Evolutionary conservation across 2,113 vertebrate species (phyloP).

Genomic region (Cervus canadensis): DNA sequence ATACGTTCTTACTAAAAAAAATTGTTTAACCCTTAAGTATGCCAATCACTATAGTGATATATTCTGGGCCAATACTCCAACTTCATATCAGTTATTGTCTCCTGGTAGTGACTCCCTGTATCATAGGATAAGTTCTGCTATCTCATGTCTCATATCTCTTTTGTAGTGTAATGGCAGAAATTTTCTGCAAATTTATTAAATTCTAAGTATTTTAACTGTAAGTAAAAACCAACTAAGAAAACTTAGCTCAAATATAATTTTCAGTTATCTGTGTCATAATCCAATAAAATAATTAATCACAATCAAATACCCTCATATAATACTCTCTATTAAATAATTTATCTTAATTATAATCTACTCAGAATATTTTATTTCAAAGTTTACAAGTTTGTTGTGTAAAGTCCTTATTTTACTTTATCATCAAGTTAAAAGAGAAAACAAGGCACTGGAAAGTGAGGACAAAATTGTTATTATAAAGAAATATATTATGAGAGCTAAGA

Average conservation of each 20-base stretch:
- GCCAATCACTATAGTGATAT: background rate
- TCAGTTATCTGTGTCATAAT: background rate
- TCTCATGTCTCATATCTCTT: background rate
- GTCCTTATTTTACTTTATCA: background rate
- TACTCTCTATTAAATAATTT: background rate
- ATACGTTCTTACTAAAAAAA: background rate
- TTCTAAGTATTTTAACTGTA: background rate
- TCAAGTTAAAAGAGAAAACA: constrained; percentile 17
- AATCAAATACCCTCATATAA: background rate
- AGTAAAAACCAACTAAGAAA: background rate
- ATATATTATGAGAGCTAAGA: constrained; percentile 45
- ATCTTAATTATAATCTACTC: background rate
- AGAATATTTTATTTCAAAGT: background rate
- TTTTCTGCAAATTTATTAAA: background rate
- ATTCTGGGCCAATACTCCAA: background rate
- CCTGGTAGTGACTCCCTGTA: background rate
- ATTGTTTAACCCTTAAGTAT: background rate
- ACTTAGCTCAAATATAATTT: background rate
- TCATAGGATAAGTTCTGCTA: background rate
- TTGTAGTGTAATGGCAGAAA: background rate
- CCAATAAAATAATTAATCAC: background rate
- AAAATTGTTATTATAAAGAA: constrained; percentile 50
- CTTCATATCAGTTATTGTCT: background rate
- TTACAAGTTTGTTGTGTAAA: background rate
- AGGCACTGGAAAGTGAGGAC: constrained; percentile 50